Evolutionary conservation across 2,888 invertebrate genomes (phyloP), one percentile per base, ranked within the genome.

Genomic region (Acrobasis consociella): DNA sequence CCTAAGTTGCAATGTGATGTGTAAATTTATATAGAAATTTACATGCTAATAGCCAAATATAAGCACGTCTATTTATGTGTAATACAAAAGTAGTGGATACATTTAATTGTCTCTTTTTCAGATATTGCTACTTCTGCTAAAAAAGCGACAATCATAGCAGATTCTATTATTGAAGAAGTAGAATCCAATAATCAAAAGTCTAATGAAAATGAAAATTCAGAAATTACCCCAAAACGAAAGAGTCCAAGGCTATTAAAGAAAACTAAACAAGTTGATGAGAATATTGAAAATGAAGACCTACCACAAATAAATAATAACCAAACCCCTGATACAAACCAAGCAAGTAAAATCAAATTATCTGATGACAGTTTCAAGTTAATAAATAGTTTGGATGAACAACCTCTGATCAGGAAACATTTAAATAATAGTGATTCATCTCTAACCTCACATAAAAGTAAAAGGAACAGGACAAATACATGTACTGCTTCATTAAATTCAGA

Each of bases 381-480:
- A n/a, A 75, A 79, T 62, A 72, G 77, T 56, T 64, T 83, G 66
- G 73, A 76, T 46, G 69, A 64, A 58, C 70, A 72, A 59, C 68
- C 72, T 2, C 79, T 73, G 55, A 77, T 69, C 39, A 69, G 65
- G 17, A 67, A 50, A 46, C 62, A 61, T 22, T 71, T 64, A 13
- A 88, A 86, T 67, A 89, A 84, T 75, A 87, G 82, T 62, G 72
- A 78, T 10, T 77, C 87, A 60, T 72, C 72, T 53, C 51, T 81
- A 62, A 52, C 68, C 70, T 62, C 22, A 67, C 51, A 69, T 64
- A 42, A 71, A 69, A 59, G 65, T 70, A 85, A 84, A 69, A 82
- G 85, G 64, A 78, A 77, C 53, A 80, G 89, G 76, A 86, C 86
- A 16, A 86, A 83, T 67, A 89, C 91, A 31, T 87, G 83, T 80